These are phyloP conservation scores for Calameuta idolon DNA, from an alignment of 2,888 invertebrate species.

Conservation along the genomic window DNA sequence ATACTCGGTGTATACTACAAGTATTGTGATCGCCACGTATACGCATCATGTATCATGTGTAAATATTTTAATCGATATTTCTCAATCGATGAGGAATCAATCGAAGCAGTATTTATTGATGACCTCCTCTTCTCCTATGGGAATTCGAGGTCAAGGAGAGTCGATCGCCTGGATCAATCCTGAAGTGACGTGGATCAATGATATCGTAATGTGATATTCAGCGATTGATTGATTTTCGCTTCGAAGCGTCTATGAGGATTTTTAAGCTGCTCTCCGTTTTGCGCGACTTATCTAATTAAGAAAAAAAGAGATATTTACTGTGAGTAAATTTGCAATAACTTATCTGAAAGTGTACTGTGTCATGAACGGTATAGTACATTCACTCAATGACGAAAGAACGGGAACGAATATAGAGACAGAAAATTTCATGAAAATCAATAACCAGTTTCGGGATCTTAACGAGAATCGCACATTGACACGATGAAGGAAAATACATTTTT, in stretches of 20 bases:
- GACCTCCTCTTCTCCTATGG: background rate
- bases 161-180: background rate
- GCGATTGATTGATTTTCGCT: background rate
- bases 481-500: slow-evolving; percentile 29
- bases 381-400: slow-evolving; percentile 31
- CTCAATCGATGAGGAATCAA: slow-evolving; percentile 1
- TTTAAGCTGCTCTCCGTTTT: background rate
- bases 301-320: slow-evolving; percentile 31
- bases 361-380: slow-evolving; percentile 25
- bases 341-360: slow-evolving; percentile 43
- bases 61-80: slow-evolving; percentile 52
- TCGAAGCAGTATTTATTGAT: slow-evolving; percentile 7
- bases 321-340: slow-evolving; percentile 42
- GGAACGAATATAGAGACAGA: slow-evolving; percentile 17
- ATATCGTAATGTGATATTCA: background rate
- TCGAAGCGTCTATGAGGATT: background rate
- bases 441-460: background rate
- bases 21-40: slow-evolving; percentile 65
- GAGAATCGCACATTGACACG: background rate
- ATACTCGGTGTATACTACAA: background rate
- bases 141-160: background rate
- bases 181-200: background rate
- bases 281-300: slow-evolving; percentile 23
- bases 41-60: slow-evolving; percentile 64
- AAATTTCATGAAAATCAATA: background rate